Conservation (phyloP, 2,888 invertebrate species). For the Gryllus longicercus region DNA sequence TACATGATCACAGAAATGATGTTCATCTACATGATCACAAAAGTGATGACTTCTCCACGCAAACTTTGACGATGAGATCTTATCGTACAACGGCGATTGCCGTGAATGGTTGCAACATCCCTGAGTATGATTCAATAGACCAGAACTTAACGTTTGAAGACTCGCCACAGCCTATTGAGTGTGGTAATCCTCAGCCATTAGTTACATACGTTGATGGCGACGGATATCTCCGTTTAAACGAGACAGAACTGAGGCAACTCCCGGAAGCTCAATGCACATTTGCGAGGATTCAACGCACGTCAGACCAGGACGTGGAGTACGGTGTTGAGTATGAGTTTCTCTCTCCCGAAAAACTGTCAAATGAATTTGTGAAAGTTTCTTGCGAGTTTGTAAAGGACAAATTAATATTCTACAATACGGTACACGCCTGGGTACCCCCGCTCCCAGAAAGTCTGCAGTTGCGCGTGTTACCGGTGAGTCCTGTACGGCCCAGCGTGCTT, state of each 20-base stretch:
- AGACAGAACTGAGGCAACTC: background rate
- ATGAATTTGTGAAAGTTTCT: background rate
- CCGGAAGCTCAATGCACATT: too few relatives aligned
- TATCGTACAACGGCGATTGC: too few relatives aligned
- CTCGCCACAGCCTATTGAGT: slow-evolving; percentile 45
- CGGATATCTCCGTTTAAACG: slow-evolving; percentile 37
- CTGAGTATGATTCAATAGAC: too few relatives aligned
- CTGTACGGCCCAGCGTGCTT: slow-evolving; percentile 40
- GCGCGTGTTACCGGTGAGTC: background rate
- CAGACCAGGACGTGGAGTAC: too few relatives aligned
- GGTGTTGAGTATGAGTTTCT: too few relatives aligned
- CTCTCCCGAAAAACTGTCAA: slow-evolving; percentile 32
- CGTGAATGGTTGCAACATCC: too few relatives aligned
- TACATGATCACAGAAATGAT: too few relatives aligned
- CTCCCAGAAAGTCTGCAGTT: background rate
- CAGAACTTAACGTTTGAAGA: too few relatives aligned
- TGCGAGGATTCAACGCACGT: too few relatives aligned
- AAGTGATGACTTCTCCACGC: too few relatives aligned
- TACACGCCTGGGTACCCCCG: slow-evolving; percentile 32
- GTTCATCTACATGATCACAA: too few relatives aligned
- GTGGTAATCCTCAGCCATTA: slow-evolving; percentile 45
- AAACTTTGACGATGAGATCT: too few relatives aligned
- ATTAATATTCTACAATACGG: slow-evolving; percentile 34
- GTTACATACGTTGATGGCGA: slow-evolving; percentile 38
- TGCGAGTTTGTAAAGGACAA: background rate